These are phyloP conservation scores for Pasiphila rectangulata DNA, from an alignment of 2,888 invertebrate genomes.

Conservation along the genomic window DNA sequence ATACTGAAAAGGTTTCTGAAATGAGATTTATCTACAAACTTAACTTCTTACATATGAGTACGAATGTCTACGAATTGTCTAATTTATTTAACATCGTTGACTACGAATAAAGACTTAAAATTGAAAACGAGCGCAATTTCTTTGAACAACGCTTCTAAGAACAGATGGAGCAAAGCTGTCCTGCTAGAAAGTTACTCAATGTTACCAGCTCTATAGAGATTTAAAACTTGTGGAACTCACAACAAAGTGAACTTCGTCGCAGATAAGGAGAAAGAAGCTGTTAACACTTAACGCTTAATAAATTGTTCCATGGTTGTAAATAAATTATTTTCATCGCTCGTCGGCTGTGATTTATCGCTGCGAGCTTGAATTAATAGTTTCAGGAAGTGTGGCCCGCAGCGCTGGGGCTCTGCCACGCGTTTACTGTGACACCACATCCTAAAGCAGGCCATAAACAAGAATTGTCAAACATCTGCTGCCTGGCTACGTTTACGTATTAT, in stretches of 20 bases:
- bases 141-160: background rate
- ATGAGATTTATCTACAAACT: too few relatives aligned
- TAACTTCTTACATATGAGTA: too few relatives aligned
- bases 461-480: slow-evolving; percentile 32
- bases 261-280: slow-evolving; percentile 39
- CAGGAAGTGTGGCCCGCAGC: slow-evolving; percentile 51
- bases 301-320: slow-evolving; percentile 51
- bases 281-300: slow-evolving; percentile 51
- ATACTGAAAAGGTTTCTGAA: background rate
- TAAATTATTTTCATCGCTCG: slow-evolving; percentile 59
- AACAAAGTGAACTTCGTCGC: slow-evolving; percentile 14
- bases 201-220: slow-evolving; percentile 7
- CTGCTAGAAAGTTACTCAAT: background rate
- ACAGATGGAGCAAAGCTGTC: background rate
- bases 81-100: too few relatives aligned
- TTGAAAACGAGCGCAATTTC: too few relatives aligned
- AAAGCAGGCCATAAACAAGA: slow-evolving; percentile 46
- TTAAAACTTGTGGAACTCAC: slow-evolving; percentile 8
- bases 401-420: slow-evolving; percentile 36
- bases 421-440: slow-evolving; percentile 40
- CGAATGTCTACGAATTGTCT: too few relatives aligned
- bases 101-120: too few relatives aligned
- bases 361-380: slow-evolving; percentile 59
- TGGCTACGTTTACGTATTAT: slow-evolving; percentile 11
- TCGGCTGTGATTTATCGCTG: slow-evolving; percentile 54